phyloP scores from a whole-genome alignment of 2,113 vertebrate species.

The Pygoscelis antarcticus region DNA sequence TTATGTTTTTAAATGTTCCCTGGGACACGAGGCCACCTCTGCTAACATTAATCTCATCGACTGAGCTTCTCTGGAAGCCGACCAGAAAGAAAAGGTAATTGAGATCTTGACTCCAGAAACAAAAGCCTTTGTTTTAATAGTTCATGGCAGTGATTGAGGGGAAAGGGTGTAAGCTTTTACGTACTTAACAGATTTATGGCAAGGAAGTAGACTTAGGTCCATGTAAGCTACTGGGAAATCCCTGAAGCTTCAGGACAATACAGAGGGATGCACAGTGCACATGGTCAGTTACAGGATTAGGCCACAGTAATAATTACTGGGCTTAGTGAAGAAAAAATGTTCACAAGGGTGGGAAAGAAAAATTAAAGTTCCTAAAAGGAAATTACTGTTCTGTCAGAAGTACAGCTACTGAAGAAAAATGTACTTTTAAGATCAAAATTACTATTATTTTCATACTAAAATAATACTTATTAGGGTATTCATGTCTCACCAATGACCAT shows the following conservation, averaged over 20 bases:
- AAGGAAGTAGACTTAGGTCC: neutral
- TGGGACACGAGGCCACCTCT: too few relatives aligned
- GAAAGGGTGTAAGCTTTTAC: neutral
- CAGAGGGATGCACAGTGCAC: fast-evolving
- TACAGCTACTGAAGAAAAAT: neutral
- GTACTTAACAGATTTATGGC: neutral
- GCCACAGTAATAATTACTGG: neutral
- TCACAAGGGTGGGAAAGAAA: neutral
- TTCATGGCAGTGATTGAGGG: neutral
- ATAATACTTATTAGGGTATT: neutral
- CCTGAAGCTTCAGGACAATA: neutral
- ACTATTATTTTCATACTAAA: neutral
- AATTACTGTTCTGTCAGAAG: neutral
- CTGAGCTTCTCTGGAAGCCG: neutral
- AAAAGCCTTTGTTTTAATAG: neutral
- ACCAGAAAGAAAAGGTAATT: neutral
- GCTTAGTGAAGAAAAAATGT: neutral
- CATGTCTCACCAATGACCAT: fast-evolving
- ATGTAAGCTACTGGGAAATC: fast-evolving
- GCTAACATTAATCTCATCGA: fast-evolving
- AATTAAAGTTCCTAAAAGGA: neutral
- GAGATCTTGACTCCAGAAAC: neutral
- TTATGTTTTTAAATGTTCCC: fast-evolving
- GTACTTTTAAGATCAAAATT: neutral
- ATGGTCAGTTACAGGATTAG: fast-evolving